Evolutionary conservation across 2,888 invertebrate species (phyloP).

Genomic region (Hemistola chrysoprasaria): DNA sequence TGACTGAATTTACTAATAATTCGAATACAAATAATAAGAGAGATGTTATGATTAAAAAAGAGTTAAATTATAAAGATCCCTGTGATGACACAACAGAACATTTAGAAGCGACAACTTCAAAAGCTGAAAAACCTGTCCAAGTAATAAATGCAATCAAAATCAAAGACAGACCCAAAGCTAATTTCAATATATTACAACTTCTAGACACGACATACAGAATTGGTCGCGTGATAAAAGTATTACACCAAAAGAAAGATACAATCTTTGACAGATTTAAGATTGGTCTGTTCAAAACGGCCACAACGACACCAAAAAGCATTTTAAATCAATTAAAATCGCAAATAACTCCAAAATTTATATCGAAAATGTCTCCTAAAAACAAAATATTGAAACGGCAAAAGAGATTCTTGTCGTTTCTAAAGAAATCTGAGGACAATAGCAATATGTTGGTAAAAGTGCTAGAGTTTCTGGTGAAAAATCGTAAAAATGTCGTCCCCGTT

Average conservation of each 20-base stretch:
- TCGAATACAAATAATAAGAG: conserved; percentile 1
- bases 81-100: conserved; percentile 4
- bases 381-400: conserved; percentile 42
- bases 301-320: conserved; percentile 3
- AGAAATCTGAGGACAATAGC: conserved; percentile 35
- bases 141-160: too few relatives aligned
- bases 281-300: conserved; percentile 7
- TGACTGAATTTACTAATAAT: not conserved
- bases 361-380: conserved; percentile 4
- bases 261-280: conserved; percentile 13
- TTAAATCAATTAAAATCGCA: conserved; percentile 3
- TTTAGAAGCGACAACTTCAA: not conserved
- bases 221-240: conserved; percentile 5
- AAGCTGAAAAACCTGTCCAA: too few relatives aligned
- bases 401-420: conserved; percentile 51
- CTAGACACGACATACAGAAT: conserved; percentile 16
- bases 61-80: conserved; percentile 16
- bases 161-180: conserved; percentile 1
- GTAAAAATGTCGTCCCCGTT: conserved; percentile 50
- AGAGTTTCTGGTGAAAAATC: conserved; percentile 51
- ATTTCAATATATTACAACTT: conserved; percentile 10
- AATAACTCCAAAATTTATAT: conserved; percentile 5
- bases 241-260: conserved; percentile 12
- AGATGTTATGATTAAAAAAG: not conserved
- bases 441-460: conserved; percentile 52